These are phyloP conservation scores for Anadara kagoshimensis DNA, from an alignment of 1,140 invertebrate species.

Conservation along the genomic window DNA sequence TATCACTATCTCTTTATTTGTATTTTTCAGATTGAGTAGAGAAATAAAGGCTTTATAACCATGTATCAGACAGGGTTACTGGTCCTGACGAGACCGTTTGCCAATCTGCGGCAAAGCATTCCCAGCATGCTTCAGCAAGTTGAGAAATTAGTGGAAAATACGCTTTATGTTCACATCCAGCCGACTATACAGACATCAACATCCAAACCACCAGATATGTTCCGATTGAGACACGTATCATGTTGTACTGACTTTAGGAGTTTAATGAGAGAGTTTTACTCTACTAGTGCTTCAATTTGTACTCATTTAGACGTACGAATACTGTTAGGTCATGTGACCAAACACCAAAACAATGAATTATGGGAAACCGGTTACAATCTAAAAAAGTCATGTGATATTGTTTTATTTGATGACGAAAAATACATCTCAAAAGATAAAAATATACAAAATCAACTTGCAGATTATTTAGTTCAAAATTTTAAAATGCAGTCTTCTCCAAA, in stretches of 20 bases:
- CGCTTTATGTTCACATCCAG: constrained; percentile 58
- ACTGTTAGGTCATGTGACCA: constrained; percentile 49
- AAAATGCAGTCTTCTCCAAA: constrained; percentile 20
- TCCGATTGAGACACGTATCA: constrained; percentile 5
- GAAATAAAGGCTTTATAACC: neutral
- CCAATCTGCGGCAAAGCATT: constrained; percentile 39
- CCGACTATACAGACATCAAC: constrained; percentile 21
- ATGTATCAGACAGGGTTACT: constrained; percentile 55
- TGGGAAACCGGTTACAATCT: constrained; percentile 1
- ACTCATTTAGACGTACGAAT: constrained; percentile 54
- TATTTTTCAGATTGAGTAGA: no score
- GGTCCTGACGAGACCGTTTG: constrained; percentile 57
- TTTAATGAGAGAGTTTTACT: constrained; percentile 50
- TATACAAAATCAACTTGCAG: constrained; percentile 6
- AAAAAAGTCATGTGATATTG: constrained; percentile 28
- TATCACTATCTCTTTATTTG: no score
- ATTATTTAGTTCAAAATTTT: constrained; percentile 17
- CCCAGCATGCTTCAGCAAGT: constrained; percentile 40
- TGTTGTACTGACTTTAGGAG: constrained; percentile 42
- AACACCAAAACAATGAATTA: neutral
- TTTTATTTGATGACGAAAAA: constrained; percentile 34
- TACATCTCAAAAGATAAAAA: constrained; percentile 1
- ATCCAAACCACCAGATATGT: neutral
- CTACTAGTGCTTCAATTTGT: constrained; percentile 40
- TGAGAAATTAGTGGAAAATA: constrained; percentile 42